A percentile compares a stretch with the other conserved stretches of the same genome.
These are phyloP conservation scores for Mantis religiosa DNA, from an alignment of 2,888 invertebrate species.

Conservation along the genomic window DNA sequence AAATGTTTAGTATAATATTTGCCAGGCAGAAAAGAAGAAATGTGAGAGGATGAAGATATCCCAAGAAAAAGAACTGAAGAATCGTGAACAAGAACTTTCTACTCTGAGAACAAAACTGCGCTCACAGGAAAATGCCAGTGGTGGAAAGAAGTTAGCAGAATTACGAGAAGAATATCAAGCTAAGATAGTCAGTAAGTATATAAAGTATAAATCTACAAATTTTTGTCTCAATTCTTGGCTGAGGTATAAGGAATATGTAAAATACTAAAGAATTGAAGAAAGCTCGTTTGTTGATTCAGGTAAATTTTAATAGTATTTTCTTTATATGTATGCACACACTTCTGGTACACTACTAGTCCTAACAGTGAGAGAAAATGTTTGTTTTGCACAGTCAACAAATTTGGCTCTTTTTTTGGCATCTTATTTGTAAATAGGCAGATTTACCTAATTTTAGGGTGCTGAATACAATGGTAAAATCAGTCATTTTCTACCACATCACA, in stretches of 20 bases:
- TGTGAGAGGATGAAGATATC: slow-evolving; percentile 62
- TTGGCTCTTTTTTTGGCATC: no score
- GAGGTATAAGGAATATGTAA: no score
- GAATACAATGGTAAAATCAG: no score
- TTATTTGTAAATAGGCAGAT: no score
- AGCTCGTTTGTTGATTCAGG: neutral
- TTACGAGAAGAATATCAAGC: slow-evolving; percentile 64
- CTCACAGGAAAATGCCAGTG: slow-evolving; percentile 58
- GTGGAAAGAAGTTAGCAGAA: slow-evolving; percentile 61
- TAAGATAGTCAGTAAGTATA: slow-evolving; percentile 61
- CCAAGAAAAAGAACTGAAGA: slow-evolving; percentile 70
- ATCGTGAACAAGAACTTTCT: slow-evolving; percentile 72
- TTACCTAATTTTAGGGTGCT: no score
- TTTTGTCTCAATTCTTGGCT: neutral
- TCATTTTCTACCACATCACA: no score
- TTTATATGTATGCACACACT: no score
- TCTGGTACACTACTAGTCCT: no score
- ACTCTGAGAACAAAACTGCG: slow-evolving; percentile 70
- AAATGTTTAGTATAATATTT: neutral
- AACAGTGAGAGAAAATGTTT: no score
- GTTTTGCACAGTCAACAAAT: no score
- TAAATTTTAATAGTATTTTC: no score
- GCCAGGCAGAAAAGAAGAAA: slow-evolving; percentile 61
- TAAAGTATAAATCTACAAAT: neutral
- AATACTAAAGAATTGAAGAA: no score